Evolutionary conservation across 1,140 invertebrate species (phyloP).

Genomic region (Maniola jurtina): DNA sequence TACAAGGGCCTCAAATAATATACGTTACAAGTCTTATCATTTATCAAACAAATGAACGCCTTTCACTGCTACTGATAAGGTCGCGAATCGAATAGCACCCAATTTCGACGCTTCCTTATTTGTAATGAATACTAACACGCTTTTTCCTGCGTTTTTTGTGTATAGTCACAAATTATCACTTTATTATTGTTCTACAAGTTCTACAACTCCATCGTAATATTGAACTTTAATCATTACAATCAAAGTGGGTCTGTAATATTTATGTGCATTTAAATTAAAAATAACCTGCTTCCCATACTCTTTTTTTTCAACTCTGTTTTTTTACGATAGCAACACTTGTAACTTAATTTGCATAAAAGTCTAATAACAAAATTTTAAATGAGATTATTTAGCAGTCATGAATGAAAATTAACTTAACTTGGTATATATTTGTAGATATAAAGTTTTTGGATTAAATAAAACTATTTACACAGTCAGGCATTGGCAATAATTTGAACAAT

Average conservation of each 20-base stretch:
- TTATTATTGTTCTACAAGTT: slow-evolving; percentile 16
- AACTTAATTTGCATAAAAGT: not conserved
- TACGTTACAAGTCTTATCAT: slow-evolving; percentile 47
- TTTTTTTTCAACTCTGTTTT: not conserved
- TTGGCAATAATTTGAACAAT: slow-evolving; percentile 44
- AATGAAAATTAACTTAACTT: slow-evolving; percentile 1
- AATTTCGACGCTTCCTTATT: slow-evolving; percentile 48
- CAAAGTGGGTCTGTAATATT: not conserved
- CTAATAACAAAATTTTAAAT: not conserved
- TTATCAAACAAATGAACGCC: slow-evolving; percentile 37
- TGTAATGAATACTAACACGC: slow-evolving; percentile 60
- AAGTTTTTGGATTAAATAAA: not conserved
- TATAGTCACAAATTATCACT: slow-evolving; percentile 49
- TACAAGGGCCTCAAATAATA: slow-evolving; percentile 48
- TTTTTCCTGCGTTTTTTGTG: slow-evolving; percentile 62
- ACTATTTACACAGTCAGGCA: slow-evolving; percentile 12
- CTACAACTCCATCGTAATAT: slow-evolving; percentile 11
- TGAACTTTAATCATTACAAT: not conserved
- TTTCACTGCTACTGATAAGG: slow-evolving; percentile 40
- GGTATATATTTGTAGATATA: not conserved
- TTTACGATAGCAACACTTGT: not conserved
- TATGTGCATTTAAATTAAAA: not conserved
- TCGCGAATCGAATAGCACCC: slow-evolving; percentile 28
- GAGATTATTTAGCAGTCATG: not conserved
- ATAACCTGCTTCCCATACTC: not conserved